phyloP scores from a whole-genome alignment of 2,113 vertebrate species.

The Gnathonemus longibarbis region DNA sequence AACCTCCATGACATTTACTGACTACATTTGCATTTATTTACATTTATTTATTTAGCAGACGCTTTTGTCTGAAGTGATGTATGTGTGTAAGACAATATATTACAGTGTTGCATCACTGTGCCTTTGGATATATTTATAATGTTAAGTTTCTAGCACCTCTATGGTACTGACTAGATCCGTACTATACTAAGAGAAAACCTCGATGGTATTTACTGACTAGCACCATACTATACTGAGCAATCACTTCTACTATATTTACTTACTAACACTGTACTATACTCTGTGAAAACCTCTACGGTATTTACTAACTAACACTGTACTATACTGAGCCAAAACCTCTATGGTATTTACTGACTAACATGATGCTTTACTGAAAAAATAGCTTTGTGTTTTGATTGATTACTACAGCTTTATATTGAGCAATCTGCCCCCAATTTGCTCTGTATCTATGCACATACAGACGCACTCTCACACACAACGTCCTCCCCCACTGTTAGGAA shows the following conservation, averaged over 20 bases:
- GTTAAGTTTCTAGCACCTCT: neutral
- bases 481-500: constrained; percentile 31
- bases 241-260: neutral
- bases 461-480: neutral
- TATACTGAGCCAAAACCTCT: neutral
- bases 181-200: neutral
- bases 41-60: neutral
- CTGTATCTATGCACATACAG: constrained; percentile 4
- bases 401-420: neutral
- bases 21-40: constrained; percentile 1
- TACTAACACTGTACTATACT: neutral
- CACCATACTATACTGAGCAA: neutral
- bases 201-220: neutral
- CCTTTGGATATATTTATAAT: neutral
- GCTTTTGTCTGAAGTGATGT: neutral
- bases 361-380: neutral
- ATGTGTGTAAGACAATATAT: neutral
- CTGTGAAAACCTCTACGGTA: neutral
- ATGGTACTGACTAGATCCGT: neutral
- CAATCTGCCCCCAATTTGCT: neutral
- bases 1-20: neutral
- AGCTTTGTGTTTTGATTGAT: neutral
- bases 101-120: neutral
- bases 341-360: neutral
- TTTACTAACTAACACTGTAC: neutral